A percentile compares a stretch with the other conserved stretches of the same genome.
These are phyloP conservation scores for Drosophila ustulata DNA, from an alignment of 2,888 invertebrate species.

Conservation along the genomic window DNA sequence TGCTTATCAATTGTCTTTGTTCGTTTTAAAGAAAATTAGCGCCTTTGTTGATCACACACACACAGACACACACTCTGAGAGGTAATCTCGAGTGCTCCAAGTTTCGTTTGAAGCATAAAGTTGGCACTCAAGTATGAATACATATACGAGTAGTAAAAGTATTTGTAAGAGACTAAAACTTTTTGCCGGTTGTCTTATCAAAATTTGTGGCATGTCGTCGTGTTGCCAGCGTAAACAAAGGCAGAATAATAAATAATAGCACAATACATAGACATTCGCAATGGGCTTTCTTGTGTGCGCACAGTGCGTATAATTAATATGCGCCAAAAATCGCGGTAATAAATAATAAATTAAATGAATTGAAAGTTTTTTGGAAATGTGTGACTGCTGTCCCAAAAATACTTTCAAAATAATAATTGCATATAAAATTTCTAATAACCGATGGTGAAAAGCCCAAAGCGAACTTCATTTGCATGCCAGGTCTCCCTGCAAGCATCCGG, in stretches of 20 bases:
- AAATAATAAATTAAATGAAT: constrained; percentile 24
- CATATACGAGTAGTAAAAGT: not conserved
- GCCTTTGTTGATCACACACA: constrained; percentile 25
- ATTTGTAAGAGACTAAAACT: constrained; percentile 12
- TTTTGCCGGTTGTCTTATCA: constrained; percentile 51
- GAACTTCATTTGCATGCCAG: constrained; percentile 67
- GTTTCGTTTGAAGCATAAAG: not conserved
- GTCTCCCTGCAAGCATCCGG: constrained; percentile 59
- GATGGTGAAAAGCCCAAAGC: constrained; percentile 6
- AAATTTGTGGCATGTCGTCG: constrained; percentile 47
- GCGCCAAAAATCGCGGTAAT: constrained; percentile 28
- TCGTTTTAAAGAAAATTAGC: constrained; percentile 29
- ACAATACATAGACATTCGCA: constrained; percentile 37
- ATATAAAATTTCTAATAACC: constrained; percentile 23
- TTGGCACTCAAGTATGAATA: not conserved
- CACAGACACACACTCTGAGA: not conserved
- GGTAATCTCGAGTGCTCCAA: not conserved
- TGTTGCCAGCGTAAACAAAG: constrained; percentile 64
- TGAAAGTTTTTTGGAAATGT: constrained; percentile 32
- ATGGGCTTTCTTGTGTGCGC: constrained; percentile 18
- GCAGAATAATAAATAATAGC: constrained; percentile 63
- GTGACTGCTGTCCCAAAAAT: constrained; percentile 39
- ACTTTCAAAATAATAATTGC: constrained; percentile 12
- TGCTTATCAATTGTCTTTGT: constrained; percentile 29
- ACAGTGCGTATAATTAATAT: constrained; percentile 61